Evolutionary conservation across 2,888 invertebrate species (phyloP), one percentile per base, ranked within the genome.

Genomic region (Sphinx pinastri): DNA sequence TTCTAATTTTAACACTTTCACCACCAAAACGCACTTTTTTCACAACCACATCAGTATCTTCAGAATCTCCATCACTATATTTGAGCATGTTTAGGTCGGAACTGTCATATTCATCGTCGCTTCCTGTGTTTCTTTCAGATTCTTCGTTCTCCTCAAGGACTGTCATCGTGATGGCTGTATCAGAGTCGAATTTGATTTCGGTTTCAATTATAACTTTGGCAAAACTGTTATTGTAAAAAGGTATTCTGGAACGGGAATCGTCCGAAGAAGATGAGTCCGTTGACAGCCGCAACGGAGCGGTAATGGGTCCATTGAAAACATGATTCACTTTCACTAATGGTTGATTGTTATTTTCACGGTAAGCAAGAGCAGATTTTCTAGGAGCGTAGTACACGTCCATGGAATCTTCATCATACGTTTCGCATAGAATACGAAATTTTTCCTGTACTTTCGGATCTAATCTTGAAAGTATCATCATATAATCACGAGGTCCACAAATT

Each of bases 11-110:
- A 5, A 98, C 96, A 74, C 97, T 95, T 89, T 98, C 98, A n/a
- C 98, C 98, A 6, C 98, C 98, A 78, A 98, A 98, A 67, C 97
- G 96, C 11, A 98, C 98, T 80, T 97, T 95, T 83, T 97, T 95
- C 31, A 96, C 94, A 51, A 87, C 88, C 16, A 92, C 94, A 71
- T 94, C 94, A 12, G 90, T 93, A 74, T 96, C 96, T 70, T 95
- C 95, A 0, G 95, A 94, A 70, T 95, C 95, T 51, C 94, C 95
- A 55, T 95, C 95, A 69, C 96, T 93, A 69, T 96, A 95, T 79
- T 95, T 95, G 51, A 96, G 87, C 79, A 96, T 92, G 68, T 95
- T 90, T 67, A 89, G 82, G 77, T 94, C 93, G 12, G 91, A 82
- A 84, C 89, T 87, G 83, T 95, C 87, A 83, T 93, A 90, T 73